phyloP scores from a whole-genome alignment of 2,797 vertebrate genomes.

The Galagoides demidoff region DNA sequence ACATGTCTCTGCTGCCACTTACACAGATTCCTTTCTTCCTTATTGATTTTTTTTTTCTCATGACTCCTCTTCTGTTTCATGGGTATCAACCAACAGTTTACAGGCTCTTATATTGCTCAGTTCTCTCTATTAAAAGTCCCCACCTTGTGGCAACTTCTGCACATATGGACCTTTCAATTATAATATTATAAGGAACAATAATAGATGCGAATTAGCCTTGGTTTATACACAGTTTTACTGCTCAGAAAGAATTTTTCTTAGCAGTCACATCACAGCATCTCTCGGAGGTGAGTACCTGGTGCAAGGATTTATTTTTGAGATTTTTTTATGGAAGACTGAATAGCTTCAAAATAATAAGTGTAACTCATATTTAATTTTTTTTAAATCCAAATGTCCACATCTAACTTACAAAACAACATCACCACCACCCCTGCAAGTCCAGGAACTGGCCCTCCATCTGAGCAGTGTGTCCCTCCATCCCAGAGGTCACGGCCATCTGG shows the following conservation, averaged over 20 bases:
- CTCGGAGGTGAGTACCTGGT: neutral
- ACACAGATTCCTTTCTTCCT: slow-evolving; percentile 70
- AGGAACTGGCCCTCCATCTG: neutral
- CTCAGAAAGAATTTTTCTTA: slow-evolving; percentile 46
- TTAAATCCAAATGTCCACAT: neutral
- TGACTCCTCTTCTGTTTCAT: slow-evolving; percentile 59
- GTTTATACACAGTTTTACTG: slow-evolving; percentile 15
- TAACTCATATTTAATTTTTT: neutral
- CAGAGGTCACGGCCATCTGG: neutral
- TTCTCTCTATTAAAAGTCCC: slow-evolving; percentile 63
- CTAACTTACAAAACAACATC: neutral
- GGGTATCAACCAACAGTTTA: slow-evolving; percentile 70
- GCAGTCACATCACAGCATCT: neutral
- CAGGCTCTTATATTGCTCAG: slow-evolving; percentile 53
- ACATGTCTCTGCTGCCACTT: slow-evolving; percentile 73
- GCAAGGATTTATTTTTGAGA: neutral
- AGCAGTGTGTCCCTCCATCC: rapidly evolving
- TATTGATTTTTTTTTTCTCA: slow-evolving; percentile 39
- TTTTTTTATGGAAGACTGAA: neutral
- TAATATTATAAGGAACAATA: slow-evolving; percentile 51
- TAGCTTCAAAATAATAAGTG: slow-evolving; percentile 15
- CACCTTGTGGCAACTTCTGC: slow-evolving; percentile 64
- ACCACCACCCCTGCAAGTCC: neutral
- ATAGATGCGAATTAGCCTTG: slow-evolving; percentile 50
- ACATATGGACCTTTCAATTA: slow-evolving; percentile 62